Conservation (phyloP, 2,888 invertebrate species). For the Cactoblastis cactorum region DNA sequence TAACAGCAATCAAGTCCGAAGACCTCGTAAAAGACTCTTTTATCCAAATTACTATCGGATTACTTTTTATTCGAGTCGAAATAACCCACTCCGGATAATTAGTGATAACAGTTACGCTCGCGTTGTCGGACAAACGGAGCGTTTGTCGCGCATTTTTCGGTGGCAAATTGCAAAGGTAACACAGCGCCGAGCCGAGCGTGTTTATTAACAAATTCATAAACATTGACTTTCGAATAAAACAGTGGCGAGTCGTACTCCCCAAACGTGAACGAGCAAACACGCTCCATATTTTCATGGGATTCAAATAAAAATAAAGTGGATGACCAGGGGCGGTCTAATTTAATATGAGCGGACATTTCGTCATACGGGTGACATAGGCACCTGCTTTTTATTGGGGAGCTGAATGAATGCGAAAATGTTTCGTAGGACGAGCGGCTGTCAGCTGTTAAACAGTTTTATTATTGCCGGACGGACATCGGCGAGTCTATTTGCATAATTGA, state of each 20-base stretch:
- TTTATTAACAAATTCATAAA: constrained; percentile 77
- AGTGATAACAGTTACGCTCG: constrained; percentile 47
- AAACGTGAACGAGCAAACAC: constrained; percentile 63
- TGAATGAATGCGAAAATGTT: constrained; percentile 65
- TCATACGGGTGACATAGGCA: constrained; percentile 57
- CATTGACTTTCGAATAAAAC: constrained; percentile 70
- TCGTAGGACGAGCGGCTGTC: constrained; percentile 60
- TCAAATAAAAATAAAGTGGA: constrained; percentile 76
- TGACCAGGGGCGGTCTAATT: constrained; percentile 70
- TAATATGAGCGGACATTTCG: constrained; percentile 71
- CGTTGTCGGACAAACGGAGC: constrained; percentile 37
- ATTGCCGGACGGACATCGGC: constrained; percentile 70
- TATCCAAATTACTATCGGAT: constrained; percentile 63
- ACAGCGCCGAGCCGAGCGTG: constrained; percentile 46
- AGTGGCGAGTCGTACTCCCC: constrained; percentile 51
- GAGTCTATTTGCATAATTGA: constrained; percentile 80
- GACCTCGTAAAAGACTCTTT: constrained; percentile 58
- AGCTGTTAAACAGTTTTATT: constrained; percentile 79
- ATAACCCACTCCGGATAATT: constrained; percentile 61
- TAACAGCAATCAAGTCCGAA: constrained; percentile 51
- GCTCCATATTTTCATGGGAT: constrained; percentile 74
- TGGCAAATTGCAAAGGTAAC: constrained; percentile 58
- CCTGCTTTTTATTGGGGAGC: constrained; percentile 68
- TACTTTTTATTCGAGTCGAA: constrained; percentile 56
- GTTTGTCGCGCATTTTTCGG: constrained; percentile 41